A percentile compares a stretch with the other conserved stretches of the same genome.
phyloP scores from a whole-genome alignment of 2,888 invertebrate genomes.

The Anthrax anthrax region DNA sequence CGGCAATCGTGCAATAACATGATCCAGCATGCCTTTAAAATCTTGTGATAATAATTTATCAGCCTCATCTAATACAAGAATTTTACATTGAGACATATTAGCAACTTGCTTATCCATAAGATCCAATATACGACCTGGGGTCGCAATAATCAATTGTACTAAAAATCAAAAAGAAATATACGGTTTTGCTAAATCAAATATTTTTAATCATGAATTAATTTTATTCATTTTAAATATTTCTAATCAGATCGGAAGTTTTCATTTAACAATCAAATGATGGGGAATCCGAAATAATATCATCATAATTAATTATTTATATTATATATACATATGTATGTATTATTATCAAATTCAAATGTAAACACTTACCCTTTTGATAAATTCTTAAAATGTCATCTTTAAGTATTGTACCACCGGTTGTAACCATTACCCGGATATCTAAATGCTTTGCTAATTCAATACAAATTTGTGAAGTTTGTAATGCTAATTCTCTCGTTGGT shows the following conservation, averaged over 20 bases:
- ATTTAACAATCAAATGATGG: constrained; percentile 16
- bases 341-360: constrained; percentile 4
- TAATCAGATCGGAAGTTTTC: constrained; percentile 8
- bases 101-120: constrained; percentile 96
- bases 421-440: constrained; percentile 97
- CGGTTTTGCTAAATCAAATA: no score
- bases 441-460: constrained; percentile 97
- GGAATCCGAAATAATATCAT: constrained; percentile 14
- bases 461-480: constrained; percentile 99
- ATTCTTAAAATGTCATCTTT: constrained; percentile 99
- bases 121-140: constrained; percentile 98
- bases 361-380: constrained; percentile 76
- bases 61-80: constrained; percentile 96
- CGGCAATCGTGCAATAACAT: constrained; percentile 84
- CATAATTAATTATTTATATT: no score
- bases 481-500: constrained; percentile 94
- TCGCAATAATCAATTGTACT: constrained; percentile 98
- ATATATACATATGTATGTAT: neutral
- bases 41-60: constrained; percentile 98
- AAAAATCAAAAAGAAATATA: constrained; percentile 18
- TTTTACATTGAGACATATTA: constrained; percentile 90
- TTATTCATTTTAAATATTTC: neutral
- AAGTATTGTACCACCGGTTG: constrained; percentile 94
- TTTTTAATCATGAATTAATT: neutral
- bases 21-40: constrained; percentile 98